A percentile compares a stretch with the other conserved stretches of the same genome.
These are phyloP conservation scores for Resseliella maxima DNA, from an alignment of 2,888 invertebrate genomes.

Conservation along the genomic window DNA sequence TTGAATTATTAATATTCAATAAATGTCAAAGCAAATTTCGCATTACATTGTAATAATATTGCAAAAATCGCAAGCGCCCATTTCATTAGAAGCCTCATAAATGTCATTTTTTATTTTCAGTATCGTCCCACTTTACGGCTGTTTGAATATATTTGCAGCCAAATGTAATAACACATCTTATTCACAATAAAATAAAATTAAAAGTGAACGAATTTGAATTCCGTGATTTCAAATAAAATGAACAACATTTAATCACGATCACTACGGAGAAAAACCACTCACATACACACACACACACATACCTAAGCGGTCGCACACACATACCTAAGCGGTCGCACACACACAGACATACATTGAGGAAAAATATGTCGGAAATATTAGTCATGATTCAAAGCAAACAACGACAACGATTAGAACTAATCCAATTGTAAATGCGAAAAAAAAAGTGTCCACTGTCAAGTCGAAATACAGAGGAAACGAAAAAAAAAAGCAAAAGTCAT, in stretches of 20 bases:
- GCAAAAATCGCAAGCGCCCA: not conserved
- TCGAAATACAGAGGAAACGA: not conserved
- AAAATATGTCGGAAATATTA: too few species aligned
- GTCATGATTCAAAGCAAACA: not conserved
- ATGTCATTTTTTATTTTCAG: not conserved
- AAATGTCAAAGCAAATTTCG: not conserved
- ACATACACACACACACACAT: too few species aligned
- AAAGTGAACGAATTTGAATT: not conserved
- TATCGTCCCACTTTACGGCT: not conserved
- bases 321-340: too few species aligned
- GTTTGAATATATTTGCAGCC: not conserved
- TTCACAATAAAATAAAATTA: not conserved
- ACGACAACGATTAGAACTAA: not conserved
- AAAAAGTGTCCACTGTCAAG: too few species aligned
- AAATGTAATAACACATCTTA: not conserved
- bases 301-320: too few species aligned
- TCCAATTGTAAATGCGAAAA: not conserved
- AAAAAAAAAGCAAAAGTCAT: not conserved
- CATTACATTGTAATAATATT: not conserved
- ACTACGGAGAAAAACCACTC: not conserved
- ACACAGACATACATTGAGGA: too few species aligned
- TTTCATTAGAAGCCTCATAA: conserved; percentile 1
- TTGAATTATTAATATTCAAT: conserved; percentile 3
- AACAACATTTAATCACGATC: not conserved
- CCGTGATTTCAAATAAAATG: not conserved